A percentile compares a stretch with the other conserved stretches of the same genome.
These are phyloP conservation scores for Leuctra nigra DNA, from an alignment of 2,888 invertebrate species.

Conservation along the genomic window DNA sequence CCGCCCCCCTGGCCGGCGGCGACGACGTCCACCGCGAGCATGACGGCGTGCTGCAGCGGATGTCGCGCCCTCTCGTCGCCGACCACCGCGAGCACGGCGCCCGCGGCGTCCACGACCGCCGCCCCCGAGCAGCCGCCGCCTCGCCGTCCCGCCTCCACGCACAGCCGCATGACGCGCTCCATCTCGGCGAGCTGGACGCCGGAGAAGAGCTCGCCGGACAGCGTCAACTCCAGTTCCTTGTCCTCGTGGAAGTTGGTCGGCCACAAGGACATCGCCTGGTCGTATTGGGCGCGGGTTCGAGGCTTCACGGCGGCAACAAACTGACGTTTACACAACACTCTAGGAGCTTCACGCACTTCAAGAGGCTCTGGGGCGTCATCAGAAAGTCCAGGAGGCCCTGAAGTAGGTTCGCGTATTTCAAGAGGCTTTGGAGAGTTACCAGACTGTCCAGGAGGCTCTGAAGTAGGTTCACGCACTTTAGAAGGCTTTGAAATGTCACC, in stretches of 20 bases:
- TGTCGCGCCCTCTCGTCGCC: constrained; percentile 49
- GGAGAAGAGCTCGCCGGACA: constrained; percentile 55
- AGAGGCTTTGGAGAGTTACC: neutral
- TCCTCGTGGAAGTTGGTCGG: constrained; percentile 81
- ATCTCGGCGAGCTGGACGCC: constrained; percentile 48
- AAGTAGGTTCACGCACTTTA: neutral
- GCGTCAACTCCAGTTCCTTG: constrained; percentile 59
- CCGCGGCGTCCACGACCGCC: constrained; percentile 68
- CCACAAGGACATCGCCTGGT: constrained; percentile 58
- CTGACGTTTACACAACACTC: constrained; percentile 48
- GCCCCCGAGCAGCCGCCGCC: constrained; percentile 40
- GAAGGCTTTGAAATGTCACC: neutral
- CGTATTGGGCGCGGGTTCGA: constrained; percentile 59
- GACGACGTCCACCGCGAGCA: constrained; percentile 80
- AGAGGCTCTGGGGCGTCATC: neutral
- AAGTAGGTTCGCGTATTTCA: neutral
- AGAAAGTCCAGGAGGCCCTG: neutral
- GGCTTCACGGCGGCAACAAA: constrained; percentile 57
- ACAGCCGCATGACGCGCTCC: constrained; percentile 50
- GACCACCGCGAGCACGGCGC: constrained; percentile 60
- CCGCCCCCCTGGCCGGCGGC: constrained; percentile 78
- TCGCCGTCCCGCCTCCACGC: constrained; percentile 43
- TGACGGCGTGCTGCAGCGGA: constrained; percentile 75
- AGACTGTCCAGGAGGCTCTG: neutral
- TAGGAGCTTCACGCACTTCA: neutral